phyloP scores from a whole-genome alignment of 1,140 invertebrate species.

The Pseudomyrmex flavicornis region DNA sequence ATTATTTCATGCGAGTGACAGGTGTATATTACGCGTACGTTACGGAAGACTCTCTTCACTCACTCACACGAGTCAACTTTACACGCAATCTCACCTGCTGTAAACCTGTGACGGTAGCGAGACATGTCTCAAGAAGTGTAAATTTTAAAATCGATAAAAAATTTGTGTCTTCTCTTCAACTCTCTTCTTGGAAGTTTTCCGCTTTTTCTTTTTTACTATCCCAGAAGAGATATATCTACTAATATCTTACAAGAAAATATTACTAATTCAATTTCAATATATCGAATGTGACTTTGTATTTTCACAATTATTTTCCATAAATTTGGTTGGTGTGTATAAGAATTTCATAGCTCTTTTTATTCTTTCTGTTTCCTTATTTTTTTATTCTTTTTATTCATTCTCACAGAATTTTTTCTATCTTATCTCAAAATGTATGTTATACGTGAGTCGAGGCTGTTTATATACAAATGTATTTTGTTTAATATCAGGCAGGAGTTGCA shows the following conservation, averaged over 20 bases:
- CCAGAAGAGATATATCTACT: too few relatives aligned
- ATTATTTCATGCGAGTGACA: slow-evolving; percentile 61
- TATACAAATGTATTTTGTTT: not conserved
- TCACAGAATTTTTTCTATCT: not conserved
- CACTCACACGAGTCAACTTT: slow-evolving; percentile 54
- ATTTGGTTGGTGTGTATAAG: not conserved
- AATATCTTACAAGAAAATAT: not conserved
- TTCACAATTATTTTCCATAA: not conserved
- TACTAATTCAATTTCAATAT: not conserved
- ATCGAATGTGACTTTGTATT: not conserved
- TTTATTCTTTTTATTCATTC: not conserved
- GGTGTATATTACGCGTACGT: slow-evolving; percentile 59
- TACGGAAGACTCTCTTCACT: slow-evolving; percentile 50
- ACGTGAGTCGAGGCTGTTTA: not conserved
- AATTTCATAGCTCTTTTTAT: too few relatives aligned
- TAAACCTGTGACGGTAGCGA: not conserved
- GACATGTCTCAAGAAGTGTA: slow-evolving; percentile 21
- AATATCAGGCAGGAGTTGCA: not conserved
- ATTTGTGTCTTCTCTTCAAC: not conserved
- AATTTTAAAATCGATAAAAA: slow-evolving; percentile 17
- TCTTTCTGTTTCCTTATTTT: too few relatives aligned
- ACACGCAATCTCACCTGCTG: slow-evolving; percentile 65
- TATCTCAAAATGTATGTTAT: not conserved
- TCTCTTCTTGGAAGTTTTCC: not conserved
- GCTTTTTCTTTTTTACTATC: not conserved